Base-by-base conservation (phyloP, 2,113 vertebrate genomes). In the Apodemus speciosus region DNA sequence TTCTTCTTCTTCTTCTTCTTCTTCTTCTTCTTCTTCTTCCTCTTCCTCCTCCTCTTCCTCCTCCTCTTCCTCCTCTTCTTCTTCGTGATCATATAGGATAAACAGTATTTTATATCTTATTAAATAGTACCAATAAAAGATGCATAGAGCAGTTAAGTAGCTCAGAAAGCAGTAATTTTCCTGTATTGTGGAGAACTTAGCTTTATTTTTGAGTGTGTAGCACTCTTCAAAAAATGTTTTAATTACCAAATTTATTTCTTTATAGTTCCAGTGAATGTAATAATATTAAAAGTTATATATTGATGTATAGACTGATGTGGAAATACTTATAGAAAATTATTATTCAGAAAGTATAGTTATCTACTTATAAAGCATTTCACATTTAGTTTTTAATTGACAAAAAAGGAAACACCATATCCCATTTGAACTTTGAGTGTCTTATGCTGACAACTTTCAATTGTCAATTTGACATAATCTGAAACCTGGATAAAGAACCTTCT, bases 401-500 rank as follows among this genome's bases (percentile, higher is more conserved):
- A 62, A 53, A 64, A 11, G 3, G 71, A 85, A 56, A 21, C 1
- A 71, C 38, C 1, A 89, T 77, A 49, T 9, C 30, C 75, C 51
- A 89, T 81, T 91, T 91, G 13, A 68, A 53, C 71, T 80, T 91
- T 60, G 11, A 60, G 6, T 90, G 16, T 76, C 58, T 15, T 94
- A 18, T 56, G 43, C 49, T 91, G 58, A 95, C 23, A 89, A 88
- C 9, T 53, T 56, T 56, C 21, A 25, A 58, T 38, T 79, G 8
- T n/a, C 30, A 79, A 35, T 15, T 53, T 80, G 53, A 80, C 53
- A 80, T 13, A 58, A 56, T 58, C 8, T 58, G 25, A 9, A 58
- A 23, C 14, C 51, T 80, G 53, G 51, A 51, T 80, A n/a, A 56
- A 25, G 10, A n/a, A 9, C 51, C 76, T 3, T 21, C 56, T 20